A percentile compares a stretch with the other conserved stretches of the same genome.
Evolutionary conservation across 2,888 invertebrate species (phyloP).

Genomic region (Acleris holmiana): DNA sequence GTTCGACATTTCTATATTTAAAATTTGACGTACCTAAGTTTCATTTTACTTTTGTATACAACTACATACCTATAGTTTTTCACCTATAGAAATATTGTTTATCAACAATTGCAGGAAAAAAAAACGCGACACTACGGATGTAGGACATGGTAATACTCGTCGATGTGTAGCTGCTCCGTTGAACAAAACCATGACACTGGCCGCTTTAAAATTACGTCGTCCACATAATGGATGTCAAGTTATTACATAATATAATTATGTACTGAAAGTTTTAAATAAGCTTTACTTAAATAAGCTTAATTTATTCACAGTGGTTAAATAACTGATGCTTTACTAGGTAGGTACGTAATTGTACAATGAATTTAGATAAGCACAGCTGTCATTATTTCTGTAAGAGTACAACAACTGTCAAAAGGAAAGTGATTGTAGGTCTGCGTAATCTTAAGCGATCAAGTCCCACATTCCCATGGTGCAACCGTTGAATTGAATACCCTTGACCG

Average conservation of each 20-base stretch:
- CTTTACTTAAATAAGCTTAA: too few relatives aligned
- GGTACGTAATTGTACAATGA: too few relatives aligned
- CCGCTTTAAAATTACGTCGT: slow-evolving; percentile 30
- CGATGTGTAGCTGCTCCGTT: slow-evolving; percentile 7
- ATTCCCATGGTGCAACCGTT: slow-evolving; percentile 31
- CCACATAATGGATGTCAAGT: slow-evolving; percentile 9
- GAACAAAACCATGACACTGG: slow-evolving; percentile 31
- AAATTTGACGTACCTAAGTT: too few relatives aligned
- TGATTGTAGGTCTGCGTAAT: slow-evolving; percentile 8
- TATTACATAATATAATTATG: background rate
- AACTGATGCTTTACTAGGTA: too few relatives aligned
- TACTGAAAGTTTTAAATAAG: too few relatives aligned
- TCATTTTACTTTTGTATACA: too few relatives aligned
- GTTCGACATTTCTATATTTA: too few relatives aligned
- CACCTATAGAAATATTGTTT: too few relatives aligned
- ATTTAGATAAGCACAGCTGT: too few relatives aligned
- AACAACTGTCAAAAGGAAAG: background rate
- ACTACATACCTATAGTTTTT: too few relatives aligned
- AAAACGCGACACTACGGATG: slow-evolving; percentile 14
- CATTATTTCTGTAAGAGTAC: too few relatives aligned
- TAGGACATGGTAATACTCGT: slow-evolving; percentile 8
- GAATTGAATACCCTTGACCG: slow-evolving; percentile 40
- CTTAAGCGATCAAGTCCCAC: slow-evolving; percentile 8
- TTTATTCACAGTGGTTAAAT: too few relatives aligned
- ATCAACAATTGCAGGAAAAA: slow-evolving; percentile 7